Evolutionary conservation across 1,140 invertebrate species (phyloP).

Genomic region (Diplogasteroides magnus): DNA sequence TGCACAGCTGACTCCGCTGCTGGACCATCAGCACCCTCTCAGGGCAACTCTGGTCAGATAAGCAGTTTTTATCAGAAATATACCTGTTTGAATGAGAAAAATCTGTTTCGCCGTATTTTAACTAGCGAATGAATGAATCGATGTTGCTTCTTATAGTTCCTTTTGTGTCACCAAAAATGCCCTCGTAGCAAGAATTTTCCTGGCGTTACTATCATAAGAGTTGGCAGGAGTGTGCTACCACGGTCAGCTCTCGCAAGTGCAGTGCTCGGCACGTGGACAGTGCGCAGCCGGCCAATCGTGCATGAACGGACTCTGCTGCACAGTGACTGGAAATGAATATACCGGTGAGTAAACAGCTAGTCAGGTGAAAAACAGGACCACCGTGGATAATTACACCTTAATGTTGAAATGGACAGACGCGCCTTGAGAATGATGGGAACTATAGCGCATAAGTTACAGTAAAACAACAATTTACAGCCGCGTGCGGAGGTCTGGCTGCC

Average conservation of each 20-base stretch:
- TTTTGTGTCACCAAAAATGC: too few relatives aligned
- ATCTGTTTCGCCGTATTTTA: neutral
- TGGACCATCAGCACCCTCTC: neutral
- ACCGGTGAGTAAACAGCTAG: conserved; percentile 11
- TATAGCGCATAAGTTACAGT: neutral
- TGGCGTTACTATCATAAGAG: neutral
- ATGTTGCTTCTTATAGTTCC: too few relatives aligned
- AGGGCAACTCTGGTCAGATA: neutral
- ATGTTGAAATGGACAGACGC: too few relatives aligned
- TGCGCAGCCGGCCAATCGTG: conserved; percentile 31
- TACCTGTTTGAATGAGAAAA: neutral
- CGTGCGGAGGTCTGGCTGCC: conserved; percentile 38
- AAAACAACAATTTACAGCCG: conserved; percentile 23
- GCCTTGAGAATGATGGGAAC: too few relatives aligned
- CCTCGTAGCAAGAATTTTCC: neutral
- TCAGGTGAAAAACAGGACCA: conserved; percentile 1
- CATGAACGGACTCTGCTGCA: conserved; percentile 44
- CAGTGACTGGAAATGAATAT: conserved; percentile 32
- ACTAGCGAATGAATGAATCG: neutral
- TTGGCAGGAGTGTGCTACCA: neutral
- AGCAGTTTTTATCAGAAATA: neutral
- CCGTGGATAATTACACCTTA: neutral
- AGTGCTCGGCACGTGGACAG: conserved; percentile 25
- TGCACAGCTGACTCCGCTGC: neutral
- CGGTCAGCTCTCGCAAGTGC: conserved; percentile 26